Percentiles rank a stretch among this genome's conserved stretches.
Evolutionary conservation across 2,888 invertebrate species (phyloP).

Genomic region (Tanypteryx hageni): DNA sequence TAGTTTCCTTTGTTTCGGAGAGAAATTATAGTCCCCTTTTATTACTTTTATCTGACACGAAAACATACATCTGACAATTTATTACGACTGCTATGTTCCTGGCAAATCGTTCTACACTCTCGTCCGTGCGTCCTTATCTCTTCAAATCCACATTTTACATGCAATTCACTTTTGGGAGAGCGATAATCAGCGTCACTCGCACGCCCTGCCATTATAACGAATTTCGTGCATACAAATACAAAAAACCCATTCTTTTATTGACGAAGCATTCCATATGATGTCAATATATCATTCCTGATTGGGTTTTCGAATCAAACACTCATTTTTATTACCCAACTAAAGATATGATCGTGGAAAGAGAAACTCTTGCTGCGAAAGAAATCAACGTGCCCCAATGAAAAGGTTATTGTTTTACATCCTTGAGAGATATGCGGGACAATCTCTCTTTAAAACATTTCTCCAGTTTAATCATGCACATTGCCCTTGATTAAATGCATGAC

Average conservation of each 20-base stretch:
- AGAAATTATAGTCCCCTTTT: no score
- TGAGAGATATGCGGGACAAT: no score
- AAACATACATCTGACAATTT: not conserved
- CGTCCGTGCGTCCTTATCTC: not conserved
- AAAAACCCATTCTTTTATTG: not conserved
- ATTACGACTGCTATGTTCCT: not conserved
- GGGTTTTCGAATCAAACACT: not conserved
- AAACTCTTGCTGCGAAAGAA: not conserved
- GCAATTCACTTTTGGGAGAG: not conserved
- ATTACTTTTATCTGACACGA: no score
- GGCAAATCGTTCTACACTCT: not conserved
- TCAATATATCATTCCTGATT: not conserved
- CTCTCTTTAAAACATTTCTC: no score
- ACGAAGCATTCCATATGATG: not conserved
- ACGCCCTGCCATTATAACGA: not conserved
- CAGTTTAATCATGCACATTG: no score
- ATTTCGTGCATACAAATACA: not conserved
- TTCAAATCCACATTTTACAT: not conserved
- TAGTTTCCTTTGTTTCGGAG: no score
- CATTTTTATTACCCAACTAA: not conserved
- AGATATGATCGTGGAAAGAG: not conserved
- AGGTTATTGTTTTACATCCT: no score
- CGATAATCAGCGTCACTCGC: not conserved
- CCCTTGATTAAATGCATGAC: no score
- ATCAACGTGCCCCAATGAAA: not conserved